Conservation (phyloP, 2,797 vertebrate genomes). For the Sebastes trivittatus region DNA sequence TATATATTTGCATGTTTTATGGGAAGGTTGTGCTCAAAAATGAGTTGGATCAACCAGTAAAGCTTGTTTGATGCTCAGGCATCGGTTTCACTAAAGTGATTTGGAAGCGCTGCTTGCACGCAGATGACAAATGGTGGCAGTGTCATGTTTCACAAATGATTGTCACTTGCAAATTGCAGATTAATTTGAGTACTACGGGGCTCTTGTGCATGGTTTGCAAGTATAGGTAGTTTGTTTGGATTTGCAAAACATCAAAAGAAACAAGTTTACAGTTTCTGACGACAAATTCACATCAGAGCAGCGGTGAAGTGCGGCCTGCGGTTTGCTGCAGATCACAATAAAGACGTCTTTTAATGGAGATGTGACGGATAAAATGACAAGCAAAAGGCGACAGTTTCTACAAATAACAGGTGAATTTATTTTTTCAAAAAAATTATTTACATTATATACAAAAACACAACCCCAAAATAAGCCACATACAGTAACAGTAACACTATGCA, state of each 20-base stretch:
- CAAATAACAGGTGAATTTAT: slow-evolving; percentile 71
- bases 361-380: not conserved
- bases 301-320: too few relatives aligned
- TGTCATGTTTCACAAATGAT: not conserved
- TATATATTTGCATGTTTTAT: not conserved
- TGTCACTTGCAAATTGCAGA: not conserved
- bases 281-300: too few relatives aligned
- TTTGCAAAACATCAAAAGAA: not conserved
- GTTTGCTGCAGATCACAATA: not conserved
- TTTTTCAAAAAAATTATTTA: slow-evolving; percentile 73
- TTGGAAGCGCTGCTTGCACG: not conserved
- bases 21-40: not conserved
- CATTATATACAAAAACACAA: slow-evolving; percentile 77
- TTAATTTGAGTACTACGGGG: not conserved
- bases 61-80: not conserved
- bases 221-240: not conserved
- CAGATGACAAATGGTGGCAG: not conserved
- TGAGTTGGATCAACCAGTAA: not conserved
- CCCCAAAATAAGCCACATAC: slow-evolving; percentile 48
- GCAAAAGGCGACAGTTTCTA: slow-evolving; percentile 25
- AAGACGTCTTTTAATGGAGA: not conserved
- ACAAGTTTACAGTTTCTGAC: not conserved
- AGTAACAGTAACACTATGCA: slow-evolving; percentile 48
- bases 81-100: not conserved
- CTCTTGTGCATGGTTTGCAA: not conserved